These are phyloP conservation scores for Ceuthmochares aereus DNA, from an alignment of 2,113 vertebrate genomes.

Conservation along the genomic window DNA sequence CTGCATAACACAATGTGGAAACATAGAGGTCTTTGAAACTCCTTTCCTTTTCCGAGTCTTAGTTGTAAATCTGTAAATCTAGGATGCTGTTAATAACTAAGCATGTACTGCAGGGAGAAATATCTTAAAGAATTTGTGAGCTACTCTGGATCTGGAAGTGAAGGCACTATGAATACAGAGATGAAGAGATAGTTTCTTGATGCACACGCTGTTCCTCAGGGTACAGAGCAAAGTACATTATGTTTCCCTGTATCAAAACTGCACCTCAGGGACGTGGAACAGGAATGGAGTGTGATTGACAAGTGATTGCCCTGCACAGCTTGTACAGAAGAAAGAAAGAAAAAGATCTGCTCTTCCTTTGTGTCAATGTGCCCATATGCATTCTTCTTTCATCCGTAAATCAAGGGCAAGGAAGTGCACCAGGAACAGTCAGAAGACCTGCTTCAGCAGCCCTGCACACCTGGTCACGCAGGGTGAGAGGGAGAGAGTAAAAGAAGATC, in stretches of 20 bases:
- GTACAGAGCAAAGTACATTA: not conserved
- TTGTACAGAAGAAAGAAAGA: not conserved
- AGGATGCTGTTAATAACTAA: not conserved
- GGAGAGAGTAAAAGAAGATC: not conserved
- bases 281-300: not conserved
- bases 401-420: not conserved
- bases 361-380: not conserved
- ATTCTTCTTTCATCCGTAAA: not conserved
- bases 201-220: not conserved
- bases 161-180: not conserved
- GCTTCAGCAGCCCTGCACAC: not conserved
- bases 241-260: not conserved
- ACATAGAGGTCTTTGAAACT: not conserved
- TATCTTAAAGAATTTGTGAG: not conserved
- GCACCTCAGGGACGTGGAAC: not conserved
- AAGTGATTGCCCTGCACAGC: not conserved
- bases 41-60: not conserved
- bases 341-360: not conserved
- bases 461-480: not conserved
- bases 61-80: not conserved
- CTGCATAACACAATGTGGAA: not conserved
- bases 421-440: not conserved
- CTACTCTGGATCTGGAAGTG: not conserved
- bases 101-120: not conserved
- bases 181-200: slow-evolving; percentile 12